Evolutionary conservation across 2,113 vertebrate species (phyloP), one percentile per base, ranked within the genome.

Genomic region (Bombycilla garrulus): DNA sequence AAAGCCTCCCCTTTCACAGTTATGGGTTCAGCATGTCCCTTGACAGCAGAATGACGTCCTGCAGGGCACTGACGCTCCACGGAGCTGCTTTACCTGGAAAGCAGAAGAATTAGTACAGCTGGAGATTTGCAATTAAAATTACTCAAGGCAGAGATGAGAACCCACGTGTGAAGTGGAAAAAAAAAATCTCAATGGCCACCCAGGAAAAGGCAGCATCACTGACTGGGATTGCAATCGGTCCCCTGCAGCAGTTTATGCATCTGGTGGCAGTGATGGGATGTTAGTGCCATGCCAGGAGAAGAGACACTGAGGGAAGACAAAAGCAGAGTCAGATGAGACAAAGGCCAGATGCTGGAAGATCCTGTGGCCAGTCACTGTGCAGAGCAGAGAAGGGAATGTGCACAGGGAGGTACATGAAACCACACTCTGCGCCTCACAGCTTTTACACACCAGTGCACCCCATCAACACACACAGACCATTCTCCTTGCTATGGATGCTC

Each of bases 21-120:
- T 84, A 81, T 3, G 72, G 92, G 54, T 81, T 88, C 91, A 93
- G 93, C 91, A 96, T 93, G 93, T 92, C 89, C 91, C 93, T 96
- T 6, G 5, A 88, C 92, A 81, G 93, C 87, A 89, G 93, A 84
- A 64, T 67, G 78, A 67, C 58, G 50, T 56, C 86, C 95, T 70
- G 88, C 70, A 45, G 94, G 88, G 91, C 31, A 58, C 66, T 18
- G 3, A 22, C 0, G 11, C 14, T 40, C 73, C 54, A 14, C 0
- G 4, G 54, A 82, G 84, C 61, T 62, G 83, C 84, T 98, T 97
- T 97, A 98, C 98, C 98, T 98, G 87, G 76, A 89, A 90, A 92
- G 44, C 38, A 95, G n/a, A 31, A 90, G 38, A 92, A 76, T 97
- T n/a, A 95, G 61, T 20, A 71, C 42, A 53, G 65, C 36, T 71